Evolutionary conservation across 2,113 vertebrate genomes (phyloP).

Genomic region (Morone saxatilis): DNA sequence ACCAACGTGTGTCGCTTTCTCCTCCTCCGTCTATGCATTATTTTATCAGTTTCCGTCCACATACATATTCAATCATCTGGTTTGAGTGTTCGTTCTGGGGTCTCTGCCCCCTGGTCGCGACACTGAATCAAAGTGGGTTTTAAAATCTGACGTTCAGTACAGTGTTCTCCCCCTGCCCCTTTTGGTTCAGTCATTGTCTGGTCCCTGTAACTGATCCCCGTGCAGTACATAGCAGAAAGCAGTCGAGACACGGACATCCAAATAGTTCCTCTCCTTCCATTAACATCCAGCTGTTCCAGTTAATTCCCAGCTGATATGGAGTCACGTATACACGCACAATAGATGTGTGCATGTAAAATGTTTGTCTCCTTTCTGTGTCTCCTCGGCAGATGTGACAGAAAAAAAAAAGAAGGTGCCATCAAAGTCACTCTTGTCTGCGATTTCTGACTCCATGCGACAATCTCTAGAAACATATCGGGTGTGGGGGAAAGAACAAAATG

Average conservation of each 20-base stretch:
- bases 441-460: constrained; percentile 33
- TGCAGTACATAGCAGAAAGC: constrained; percentile 36
- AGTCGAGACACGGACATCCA: constrained; percentile 23
- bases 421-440: constrained; percentile 17
- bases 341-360: constrained; percentile 42
- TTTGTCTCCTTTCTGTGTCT: constrained; percentile 27
- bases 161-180: constrained; percentile 30
- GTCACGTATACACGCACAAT: constrained; percentile 34
- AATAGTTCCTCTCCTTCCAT: constrained; percentile 12
- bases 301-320: constrained; percentile 34
- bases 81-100: neutral
- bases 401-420: constrained; percentile 26
- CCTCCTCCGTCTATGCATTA: neutral
- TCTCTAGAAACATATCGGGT: constrained; percentile 71
- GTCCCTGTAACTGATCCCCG: constrained; percentile 48
- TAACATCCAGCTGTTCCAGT: constrained; percentile 38
- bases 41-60: constrained; percentile 14
- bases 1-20: constrained; percentile 23
- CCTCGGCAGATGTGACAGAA: constrained; percentile 31
- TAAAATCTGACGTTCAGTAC: constrained; percentile 17
- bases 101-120: constrained; percentile 1
- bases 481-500: constrained; percentile 22
- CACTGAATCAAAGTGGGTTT: constrained; percentile 18
- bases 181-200: constrained; percentile 49
- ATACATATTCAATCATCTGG: constrained; percentile 9